Evolutionary conservation across 2,797 vertebrate genomes (phyloP), one percentile per base, ranked within the genome.

Genomic region (Streptopelia turtur): DNA sequence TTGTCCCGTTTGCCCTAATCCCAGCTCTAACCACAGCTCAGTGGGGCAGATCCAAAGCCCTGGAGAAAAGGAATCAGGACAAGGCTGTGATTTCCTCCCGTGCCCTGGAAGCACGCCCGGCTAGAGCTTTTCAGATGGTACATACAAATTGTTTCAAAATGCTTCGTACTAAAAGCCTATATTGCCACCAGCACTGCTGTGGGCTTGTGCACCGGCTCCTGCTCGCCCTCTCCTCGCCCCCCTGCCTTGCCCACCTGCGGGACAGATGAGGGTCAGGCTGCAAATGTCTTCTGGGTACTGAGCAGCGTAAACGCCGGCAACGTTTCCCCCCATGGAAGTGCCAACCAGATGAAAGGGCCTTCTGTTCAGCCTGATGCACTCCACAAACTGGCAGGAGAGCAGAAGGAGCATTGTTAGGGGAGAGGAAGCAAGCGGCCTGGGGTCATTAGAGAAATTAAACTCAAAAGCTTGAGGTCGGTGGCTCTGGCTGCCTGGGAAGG

Each of bases 311-410:
- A 99, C 99, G 0, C 99, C 99, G 0, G 99, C 99, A 76, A 99
- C 98, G 1, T 98, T 98, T 77, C 99, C 99, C 6, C 99, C 99
- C 99, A 99, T 99, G 50, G 99, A 99, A 43, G 98, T 99, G 82
- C 99, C 99, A 69, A 99, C 97, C 78, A 99, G 95, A 95, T 99
- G 99, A 97, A 99, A 99, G 24, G 98, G 98, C 94, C 98, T 99
- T 97, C 98, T 98, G 97, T 99, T 99, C 90, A 99, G 97, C 87
- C 97, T 98, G 97, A 99, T 96, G 88, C 98, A 98, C 97, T 99
- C 98, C 89, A 99, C 99, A 64, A 99, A 99, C 99, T 99, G 97
- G 83, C 81, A 90, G 33, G 55, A 87, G 52, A 96, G 86, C 74
- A 94, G 80, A 93, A 93, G 50, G 28, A n/a, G 55, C 2, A 0